Evolutionary conservation across 2,113 vertebrate genomes (phyloP).

Genomic region (crab-eating macaque (Macaca fascicularis)): T2T-MFA8v1.1 NC_088379.1:129571001-129571500

Average conservation of each 20-base stretch:
- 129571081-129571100: not conserved
- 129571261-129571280: not conserved
- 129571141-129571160: slow-evolving; percentile 8
- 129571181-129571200: not conserved
- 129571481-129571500: not conserved
- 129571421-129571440: not conserved
- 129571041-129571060: not conserved
- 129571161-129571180: not conserved
- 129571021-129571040: not conserved
- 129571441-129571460: not conserved
- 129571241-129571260: not conserved
- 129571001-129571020: not conserved
- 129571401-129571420: not conserved
- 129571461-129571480: not conserved
- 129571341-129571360: not conserved
- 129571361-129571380: not conserved
- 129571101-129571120: not conserved
- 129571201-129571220: not conserved
- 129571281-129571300: not conserved
- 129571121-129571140: not conserved
- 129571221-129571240: not conserved
- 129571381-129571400: not conserved
- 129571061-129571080: not conserved
- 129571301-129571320: not conserved
- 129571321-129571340: not conserved